Evolutionary conservation across 2,888 invertebrate genomes (phyloP).

Genomic region (Agrochola macilenta): DNA sequence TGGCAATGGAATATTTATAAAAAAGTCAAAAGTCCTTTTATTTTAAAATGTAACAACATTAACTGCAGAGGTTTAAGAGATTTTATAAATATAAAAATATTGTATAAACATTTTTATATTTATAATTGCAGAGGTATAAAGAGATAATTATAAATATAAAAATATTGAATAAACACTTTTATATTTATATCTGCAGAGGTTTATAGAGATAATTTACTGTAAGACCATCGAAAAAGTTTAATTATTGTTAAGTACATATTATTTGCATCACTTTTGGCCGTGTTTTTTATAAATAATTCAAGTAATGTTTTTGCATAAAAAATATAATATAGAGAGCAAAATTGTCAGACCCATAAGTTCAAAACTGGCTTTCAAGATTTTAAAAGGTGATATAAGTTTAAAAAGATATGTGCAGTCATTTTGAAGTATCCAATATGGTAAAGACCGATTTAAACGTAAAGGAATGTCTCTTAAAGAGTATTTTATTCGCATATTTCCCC

Average conservation of each 20-base stretch:
- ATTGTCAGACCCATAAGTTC: conserved; percentile 41
- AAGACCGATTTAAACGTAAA: conserved; percentile 61
- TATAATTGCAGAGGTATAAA: no score
- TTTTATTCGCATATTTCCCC: conserved; percentile 50
- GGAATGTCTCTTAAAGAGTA: conserved; percentile 75
- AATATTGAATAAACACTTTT: no score
- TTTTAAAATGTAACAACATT: conserved; percentile 32
- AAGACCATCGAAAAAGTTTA: conserved; percentile 38
- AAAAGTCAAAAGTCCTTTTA: not conserved
- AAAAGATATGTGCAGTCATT: conserved; percentile 68
- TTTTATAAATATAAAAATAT: no score
- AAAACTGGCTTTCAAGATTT: conserved; percentile 36
- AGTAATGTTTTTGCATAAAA: conserved; percentile 40
- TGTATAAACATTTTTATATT: no score
- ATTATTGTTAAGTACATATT: not conserved
- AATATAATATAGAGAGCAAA: conserved; percentile 34
- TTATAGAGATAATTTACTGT: conserved; percentile 13
- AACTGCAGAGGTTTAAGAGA: not conserved
- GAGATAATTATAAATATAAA: no score
- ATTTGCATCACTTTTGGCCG: conserved; percentile 12
- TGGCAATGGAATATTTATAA: conserved; percentile 25
- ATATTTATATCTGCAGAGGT: not conserved
- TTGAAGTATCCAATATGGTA: conserved; percentile 54
- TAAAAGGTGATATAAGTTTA: conserved; percentile 45
- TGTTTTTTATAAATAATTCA: conserved; percentile 11